Conservation (phyloP, 2,888 invertebrate genomes). For the Acleris sparsana region DNA sequence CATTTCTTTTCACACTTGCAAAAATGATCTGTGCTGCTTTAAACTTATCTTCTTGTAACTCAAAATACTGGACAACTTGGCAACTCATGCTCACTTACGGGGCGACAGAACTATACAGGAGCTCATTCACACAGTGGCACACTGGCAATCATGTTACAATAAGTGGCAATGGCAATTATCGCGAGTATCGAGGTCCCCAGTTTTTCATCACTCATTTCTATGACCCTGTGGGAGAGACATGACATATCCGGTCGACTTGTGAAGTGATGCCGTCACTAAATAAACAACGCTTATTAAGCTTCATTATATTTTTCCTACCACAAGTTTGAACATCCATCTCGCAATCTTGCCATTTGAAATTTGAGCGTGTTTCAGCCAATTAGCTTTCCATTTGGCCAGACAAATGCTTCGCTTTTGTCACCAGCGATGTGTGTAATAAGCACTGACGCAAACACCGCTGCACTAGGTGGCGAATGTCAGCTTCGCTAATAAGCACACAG, state of each 20-base stretch:
- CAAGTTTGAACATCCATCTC: background rate
- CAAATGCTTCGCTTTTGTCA: constrained; percentile 25
- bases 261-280: background rate
- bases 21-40: no score
- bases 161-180: no score
- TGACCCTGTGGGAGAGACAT: background rate
- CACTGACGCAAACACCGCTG: constrained; percentile 2
- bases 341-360: no score
- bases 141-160: no score
- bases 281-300: background rate
- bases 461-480: background rate
- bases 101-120: no score
- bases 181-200: no score
- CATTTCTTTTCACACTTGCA: constrained; percentile 13
- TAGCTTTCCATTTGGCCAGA: background rate
- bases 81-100: no score
- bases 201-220: constrained; percentile 1
- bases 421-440: constrained; percentile 15
- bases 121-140: no score
- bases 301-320: background rate
- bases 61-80: no score
- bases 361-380: no score
- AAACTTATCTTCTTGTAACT: no score
- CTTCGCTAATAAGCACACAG: constrained; percentile 2
- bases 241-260: background rate